Conservation (phyloP, 2,113 vertebrate species). For the Sinocyclocheilus rhinocerous region DNA sequence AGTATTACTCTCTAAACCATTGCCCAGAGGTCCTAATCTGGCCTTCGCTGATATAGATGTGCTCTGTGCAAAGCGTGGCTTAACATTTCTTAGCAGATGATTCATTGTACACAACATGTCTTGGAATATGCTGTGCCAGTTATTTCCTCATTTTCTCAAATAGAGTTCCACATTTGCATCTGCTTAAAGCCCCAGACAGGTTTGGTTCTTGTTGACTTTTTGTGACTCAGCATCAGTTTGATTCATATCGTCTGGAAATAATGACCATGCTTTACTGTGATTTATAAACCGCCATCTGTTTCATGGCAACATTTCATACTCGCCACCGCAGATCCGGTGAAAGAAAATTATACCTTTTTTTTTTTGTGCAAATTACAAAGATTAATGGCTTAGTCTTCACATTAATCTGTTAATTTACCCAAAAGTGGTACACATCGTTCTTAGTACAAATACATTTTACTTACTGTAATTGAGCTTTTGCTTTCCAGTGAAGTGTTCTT, state of each 20-base stretch:
- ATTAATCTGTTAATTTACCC: background rate
- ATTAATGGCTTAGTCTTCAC: background rate
- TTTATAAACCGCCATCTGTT: constrained; percentile 22
- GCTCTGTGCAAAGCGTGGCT: background rate
- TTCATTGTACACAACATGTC: constrained; percentile 31
- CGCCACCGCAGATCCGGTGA: background rate
- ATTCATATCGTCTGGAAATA: constrained; percentile 37
- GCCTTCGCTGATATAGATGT: background rate
- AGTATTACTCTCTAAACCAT: constrained; percentile 64
- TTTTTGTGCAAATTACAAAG: background rate
- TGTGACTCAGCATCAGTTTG: constrained; percentile 42
- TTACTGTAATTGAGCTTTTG: background rate
- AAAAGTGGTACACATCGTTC: background rate
- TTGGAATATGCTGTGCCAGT: constrained; percentile 29
- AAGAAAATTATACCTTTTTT: background rate
- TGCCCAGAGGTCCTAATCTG: constrained; percentile 5
- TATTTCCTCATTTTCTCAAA: constrained; percentile 18
- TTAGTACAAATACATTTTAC: background rate
- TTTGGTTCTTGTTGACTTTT: constrained; percentile 38
- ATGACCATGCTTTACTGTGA: constrained; percentile 14
- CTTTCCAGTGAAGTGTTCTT: background rate
- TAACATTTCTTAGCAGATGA: constrained; percentile 36
- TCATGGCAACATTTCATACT: constrained; percentile 17
- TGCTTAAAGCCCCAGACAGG: constrained; percentile 8
- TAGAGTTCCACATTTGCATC: background rate